Percentiles rank a stretch among this genome's conserved stretches.
These are phyloP conservation scores for Erpobdella octoculata DNA, from an alignment of 2,888 invertebrate species.

Conservation along the genomic window DNA sequence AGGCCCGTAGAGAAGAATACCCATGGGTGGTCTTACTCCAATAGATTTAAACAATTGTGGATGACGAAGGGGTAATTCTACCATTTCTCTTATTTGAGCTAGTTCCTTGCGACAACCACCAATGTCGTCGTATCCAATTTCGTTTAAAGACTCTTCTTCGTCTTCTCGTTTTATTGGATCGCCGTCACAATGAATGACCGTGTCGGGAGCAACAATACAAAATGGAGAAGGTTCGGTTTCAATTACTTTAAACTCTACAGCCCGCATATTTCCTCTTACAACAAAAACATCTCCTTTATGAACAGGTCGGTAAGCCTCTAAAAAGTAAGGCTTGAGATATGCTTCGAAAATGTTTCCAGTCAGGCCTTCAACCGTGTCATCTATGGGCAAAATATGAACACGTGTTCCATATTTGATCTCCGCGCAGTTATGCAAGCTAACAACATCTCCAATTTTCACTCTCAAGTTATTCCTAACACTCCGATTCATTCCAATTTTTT, in stretches of 20 bases:
- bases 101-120: constrained; percentile 97
- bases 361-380: constrained; percentile 94
- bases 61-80: constrained; percentile 91
- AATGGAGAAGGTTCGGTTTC: constrained; percentile 95
- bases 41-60: constrained; percentile 98
- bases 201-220: constrained; percentile 98
- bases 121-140: constrained; percentile 97
- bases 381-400: constrained; percentile 94
- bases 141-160: constrained; percentile 92
- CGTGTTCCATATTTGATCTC: constrained; percentile 96
- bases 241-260: constrained; percentile 97
- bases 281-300: constrained; percentile 91
- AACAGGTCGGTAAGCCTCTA: constrained; percentile 96
- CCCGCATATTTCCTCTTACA: constrained; percentile 94
- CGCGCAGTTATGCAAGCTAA: constrained; percentile 55
- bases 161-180: constrained; percentile 66
- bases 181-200: constrained; percentile 98
- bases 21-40: constrained; percentile 93
- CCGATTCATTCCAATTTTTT: constrained; percentile 77
- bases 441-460: constrained; percentile 87
- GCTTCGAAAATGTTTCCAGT: constrained; percentile 94
- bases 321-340: constrained; percentile 94
- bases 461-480: constrained; percentile 86
- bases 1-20: constrained; percentile 86
- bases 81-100: constrained; percentile 99